Conservation (phyloP, 2,113 vertebrate genomes). For the Pseudolaguvia tuberculata region DNA sequence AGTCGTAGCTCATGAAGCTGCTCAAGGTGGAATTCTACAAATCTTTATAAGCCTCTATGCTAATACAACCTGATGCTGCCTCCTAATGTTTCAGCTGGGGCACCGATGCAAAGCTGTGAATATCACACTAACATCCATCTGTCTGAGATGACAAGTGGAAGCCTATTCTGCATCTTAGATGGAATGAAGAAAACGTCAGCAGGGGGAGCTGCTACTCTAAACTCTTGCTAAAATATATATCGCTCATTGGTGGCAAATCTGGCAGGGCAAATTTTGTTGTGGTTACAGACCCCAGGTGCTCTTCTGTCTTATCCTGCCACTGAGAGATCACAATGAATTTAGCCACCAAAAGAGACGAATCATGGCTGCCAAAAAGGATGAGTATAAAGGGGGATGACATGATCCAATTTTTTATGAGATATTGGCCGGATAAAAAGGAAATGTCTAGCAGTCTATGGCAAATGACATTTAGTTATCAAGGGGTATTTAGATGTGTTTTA, state of each 20-base stretch:
- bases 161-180: background rate
- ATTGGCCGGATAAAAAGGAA: constrained; percentile 2
- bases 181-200: constrained; percentile 7
- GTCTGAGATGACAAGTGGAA: background rate
- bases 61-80: background rate
- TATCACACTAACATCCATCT: constrained; percentile 7
- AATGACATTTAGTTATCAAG: constrained; percentile 18
- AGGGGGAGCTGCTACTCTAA: constrained; percentile 16
- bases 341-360: constrained; percentile 41
- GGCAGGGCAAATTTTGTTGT: constrained; percentile 34
- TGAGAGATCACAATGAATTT: constrained; percentile 42
- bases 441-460: constrained; percentile 25
- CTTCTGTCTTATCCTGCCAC: constrained; percentile 29
- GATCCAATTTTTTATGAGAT: constrained; percentile 44
- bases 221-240: background rate
- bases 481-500: constrained; percentile 29
- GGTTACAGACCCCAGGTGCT: constrained; percentile 39
- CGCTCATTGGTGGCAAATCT: constrained; percentile 25
- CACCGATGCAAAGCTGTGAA: background rate
- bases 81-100: constrained; percentile 13
- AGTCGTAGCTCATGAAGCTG: background rate
- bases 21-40: constrained; percentile 24
- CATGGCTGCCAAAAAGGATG: constrained; percentile 32
- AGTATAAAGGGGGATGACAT: constrained; percentile 32
- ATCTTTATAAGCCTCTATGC: constrained; percentile 26